Evolutionary conservation across 2,797 vertebrate genomes (phyloP), one percentile per base, ranked within the genome.

Genomic region (Nyctibius grandis): DNA sequence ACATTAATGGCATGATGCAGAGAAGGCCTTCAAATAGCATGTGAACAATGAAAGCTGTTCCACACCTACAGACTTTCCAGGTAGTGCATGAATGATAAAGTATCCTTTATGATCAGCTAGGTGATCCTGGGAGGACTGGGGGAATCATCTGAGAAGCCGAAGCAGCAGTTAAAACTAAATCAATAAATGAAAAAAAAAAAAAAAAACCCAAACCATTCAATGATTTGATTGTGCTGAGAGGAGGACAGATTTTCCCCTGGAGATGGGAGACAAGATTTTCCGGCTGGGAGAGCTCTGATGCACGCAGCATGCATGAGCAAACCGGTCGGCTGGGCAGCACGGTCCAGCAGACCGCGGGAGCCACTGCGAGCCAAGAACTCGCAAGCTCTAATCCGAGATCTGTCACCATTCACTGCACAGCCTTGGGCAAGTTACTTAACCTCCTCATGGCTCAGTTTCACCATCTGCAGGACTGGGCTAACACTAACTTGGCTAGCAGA

Each of bases 381-480:
- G 0, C 91, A 83, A 78, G 81, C 95, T 91, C 85, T n/a, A 45
- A 72, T 47, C 72, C 2, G 3, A 80, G 89, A 74, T 92, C 96
- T 86, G 93, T 92, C 93, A 96, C 94, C 91, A 74, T 40, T 65
- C 93, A 40, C 86, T 85, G 91, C 93, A 91, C 93, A 94, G 95
- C 96, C 95, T 6, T n/a, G 91, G 95, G 95, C 91, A 11, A 94
- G 91, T 63, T 65, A 79, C 92, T 97, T 69, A 86, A 88, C 93
- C 89, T 95, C 85, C 93, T n/a, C 7, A 75, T 63, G 88, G 79
- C 92, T 96, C 91, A 8, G 36, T 85, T 95, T 85, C 94, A 95
- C 95, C 95, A 96, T 96, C 95, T 96, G 95, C 70, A 90, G 89
- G 73, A 85, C 91, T 81, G 89, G 91, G 57, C 95, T 90, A 95